phyloP scores from a whole-genome alignment of 2,113 vertebrate genomes.

The Gnathonemus echidnorhynchus region DNA sequence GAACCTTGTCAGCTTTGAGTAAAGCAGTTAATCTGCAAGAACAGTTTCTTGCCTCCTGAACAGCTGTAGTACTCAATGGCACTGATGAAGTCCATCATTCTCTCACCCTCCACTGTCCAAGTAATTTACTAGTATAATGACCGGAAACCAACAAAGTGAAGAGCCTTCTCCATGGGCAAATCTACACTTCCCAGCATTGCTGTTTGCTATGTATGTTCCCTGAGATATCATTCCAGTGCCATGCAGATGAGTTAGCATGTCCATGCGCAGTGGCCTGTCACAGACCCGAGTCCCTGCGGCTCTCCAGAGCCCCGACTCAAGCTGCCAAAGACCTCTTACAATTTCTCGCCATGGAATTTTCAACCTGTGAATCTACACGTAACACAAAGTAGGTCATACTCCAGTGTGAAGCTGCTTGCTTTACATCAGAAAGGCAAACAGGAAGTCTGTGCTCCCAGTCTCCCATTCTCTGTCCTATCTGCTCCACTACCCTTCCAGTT shows the following conservation, averaged over 20 bases:
- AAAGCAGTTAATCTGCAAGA: not conserved
- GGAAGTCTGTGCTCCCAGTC: not conserved
- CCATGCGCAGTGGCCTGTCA: not conserved
- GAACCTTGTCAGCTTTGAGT: not conserved
- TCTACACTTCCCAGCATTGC: not conserved
- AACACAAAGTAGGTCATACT: slow-evolving; percentile 23
- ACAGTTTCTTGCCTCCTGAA: not conserved
- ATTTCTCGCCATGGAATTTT: slow-evolving; percentile 6
- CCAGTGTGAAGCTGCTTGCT: not conserved
- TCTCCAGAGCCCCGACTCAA: not conserved
- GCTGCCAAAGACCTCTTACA: slow-evolving; percentile 8
- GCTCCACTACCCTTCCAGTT: not conserved
- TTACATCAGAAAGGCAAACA: slow-evolving; percentile 8
- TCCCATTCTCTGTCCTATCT: not conserved
- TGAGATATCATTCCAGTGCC: not conserved
- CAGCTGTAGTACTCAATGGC: not conserved
- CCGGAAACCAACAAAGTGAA: not conserved
- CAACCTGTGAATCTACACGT: not conserved
- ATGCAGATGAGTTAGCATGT: not conserved
- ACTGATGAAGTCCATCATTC: not conserved
- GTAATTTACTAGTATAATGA: not conserved
- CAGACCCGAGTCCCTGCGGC: no score
- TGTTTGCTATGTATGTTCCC: not conserved
- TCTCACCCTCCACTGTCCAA: not conserved
- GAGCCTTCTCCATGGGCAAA: not conserved